Conservation (phyloP, 2,113 vertebrate species). For the Balaeniceps rex region DNA sequence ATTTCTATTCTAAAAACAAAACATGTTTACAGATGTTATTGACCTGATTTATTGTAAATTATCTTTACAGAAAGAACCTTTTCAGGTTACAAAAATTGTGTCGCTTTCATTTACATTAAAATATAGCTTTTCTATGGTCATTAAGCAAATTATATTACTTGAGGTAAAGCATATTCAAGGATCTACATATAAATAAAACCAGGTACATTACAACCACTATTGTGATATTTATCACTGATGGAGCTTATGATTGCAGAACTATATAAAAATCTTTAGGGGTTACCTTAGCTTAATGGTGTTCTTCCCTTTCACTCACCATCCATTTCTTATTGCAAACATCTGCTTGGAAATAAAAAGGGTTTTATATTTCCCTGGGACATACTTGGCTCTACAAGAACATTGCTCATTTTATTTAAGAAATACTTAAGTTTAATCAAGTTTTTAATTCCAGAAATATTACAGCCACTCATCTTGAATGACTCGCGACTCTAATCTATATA, state of each 20-base stretch:
- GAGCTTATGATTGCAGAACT: constrained; percentile 66
- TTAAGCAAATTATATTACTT: constrained; percentile 50
- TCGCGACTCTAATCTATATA: constrained; percentile 31
- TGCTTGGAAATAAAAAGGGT: constrained; percentile 77
- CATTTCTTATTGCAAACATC: constrained; percentile 83
- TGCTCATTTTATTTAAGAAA: constrained; percentile 71
- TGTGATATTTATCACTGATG: constrained; percentile 72
- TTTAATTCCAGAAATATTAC: constrained; percentile 73
- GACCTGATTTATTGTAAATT: constrained; percentile 9
- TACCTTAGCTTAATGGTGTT: constrained; percentile 70
- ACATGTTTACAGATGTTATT: constrained; percentile 35
- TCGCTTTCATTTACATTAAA: constrained; percentile 18
- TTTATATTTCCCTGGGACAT: constrained; percentile 76
- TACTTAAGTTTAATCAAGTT: constrained; percentile 74
- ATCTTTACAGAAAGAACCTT: constrained; percentile 14
- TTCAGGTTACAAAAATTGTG: neutral
- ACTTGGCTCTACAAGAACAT: constrained; percentile 69
- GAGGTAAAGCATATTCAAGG: constrained; percentile 44
- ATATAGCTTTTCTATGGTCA: constrained; percentile 11
- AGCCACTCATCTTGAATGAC: constrained; percentile 66
- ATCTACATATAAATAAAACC: constrained; percentile 67
- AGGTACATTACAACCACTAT: constrained; percentile 56
- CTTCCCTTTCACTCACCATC: constrained; percentile 77
- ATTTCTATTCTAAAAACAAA: constrained; percentile 4
- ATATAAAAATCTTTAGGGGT: constrained; percentile 69